Evolutionary conservation across 2,113 vertebrate species (phyloP), one percentile per base, ranked within the genome.

Genomic region (Atlantisia rogersi): DNA sequence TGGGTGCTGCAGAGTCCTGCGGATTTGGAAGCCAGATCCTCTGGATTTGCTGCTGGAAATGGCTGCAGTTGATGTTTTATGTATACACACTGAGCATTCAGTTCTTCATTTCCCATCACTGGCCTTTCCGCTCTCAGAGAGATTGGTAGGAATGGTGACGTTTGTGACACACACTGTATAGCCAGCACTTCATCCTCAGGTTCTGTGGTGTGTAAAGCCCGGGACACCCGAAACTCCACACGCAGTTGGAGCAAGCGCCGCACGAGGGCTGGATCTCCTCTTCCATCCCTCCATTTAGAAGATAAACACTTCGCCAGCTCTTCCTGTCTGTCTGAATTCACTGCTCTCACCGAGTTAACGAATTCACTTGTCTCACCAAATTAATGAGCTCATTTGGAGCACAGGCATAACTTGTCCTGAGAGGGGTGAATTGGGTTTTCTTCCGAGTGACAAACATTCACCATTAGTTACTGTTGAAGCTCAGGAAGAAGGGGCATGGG

Each of bases 51-150:
- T 86, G 11, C 63, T 91, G 71, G 63, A 74, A 81, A 48, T 74
- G 68, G n/a, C 82, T 91, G 71, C 76, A 82, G 40, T 74, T 80
- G 68, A 94, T 91, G 22, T 83, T 95, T 94, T 92, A 81, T 94
- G 83, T 92, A 65, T 91, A 70, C 60, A 83, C 64, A 59, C 60
- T 88, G 69, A 92, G 52, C 79, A 48, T 90, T 93, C 75, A 37
- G 8, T 71, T 85, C 65, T 84, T 85, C 9, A 71, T 82, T 96
- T 90, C 76, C 58, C 62, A 94, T 90, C 88, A 65, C 94, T 88
- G 46, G 67, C 77, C 55, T 28, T 40, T 77, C 56, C 44, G 11
- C 64, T 91, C 46, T 81, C 86, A 80, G 76, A 59, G 67, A 88
- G 86, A 67, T 76, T 63, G 76, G 44, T 73, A 79, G 53, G 86